These are phyloP conservation scores for Acanthosepion esculentum DNA, from an alignment of 2,888 invertebrate genomes.

Conservation along the genomic window DNA sequence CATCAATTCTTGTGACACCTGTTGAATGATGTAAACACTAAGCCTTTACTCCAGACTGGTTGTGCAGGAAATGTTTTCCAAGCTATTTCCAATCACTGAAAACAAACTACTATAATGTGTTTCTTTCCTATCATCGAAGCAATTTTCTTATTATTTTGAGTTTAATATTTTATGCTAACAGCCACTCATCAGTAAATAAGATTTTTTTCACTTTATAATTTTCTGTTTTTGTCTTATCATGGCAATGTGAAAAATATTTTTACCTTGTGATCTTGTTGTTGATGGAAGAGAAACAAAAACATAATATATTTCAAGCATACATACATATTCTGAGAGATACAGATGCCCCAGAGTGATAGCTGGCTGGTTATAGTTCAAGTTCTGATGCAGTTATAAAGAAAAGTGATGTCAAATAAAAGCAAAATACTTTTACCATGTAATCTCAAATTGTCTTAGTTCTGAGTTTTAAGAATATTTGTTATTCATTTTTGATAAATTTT, in stretches of 20 bases:
- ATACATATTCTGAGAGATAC: neutral
- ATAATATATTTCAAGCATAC: neutral
- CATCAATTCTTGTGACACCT: too few species aligned
- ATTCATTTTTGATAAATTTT: too few species aligned
- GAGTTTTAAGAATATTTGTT: too few species aligned
- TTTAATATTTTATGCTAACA: neutral
- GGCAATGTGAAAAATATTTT: neutral
- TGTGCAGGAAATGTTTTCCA: neutral
- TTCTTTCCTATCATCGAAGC: neutral
- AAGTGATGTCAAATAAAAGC: too few species aligned
- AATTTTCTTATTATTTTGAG: neutral
- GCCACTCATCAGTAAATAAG: neutral
- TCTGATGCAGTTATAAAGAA: too few species aligned
- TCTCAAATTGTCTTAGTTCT: too few species aligned
- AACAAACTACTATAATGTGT: neutral
- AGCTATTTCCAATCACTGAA: neutral
- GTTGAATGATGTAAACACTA: neutral
- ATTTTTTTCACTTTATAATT: neutral
- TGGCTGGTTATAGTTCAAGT: neutral
- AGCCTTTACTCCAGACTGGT: neutral
- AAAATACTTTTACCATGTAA: too few species aligned
- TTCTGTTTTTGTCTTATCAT: neutral
- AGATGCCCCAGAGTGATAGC: neutral
- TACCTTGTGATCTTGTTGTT: neutral
- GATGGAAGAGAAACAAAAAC: neutral